These are phyloP conservation scores for Ephestia elutella DNA, from an alignment of 1,140 invertebrate genomes.

Conservation along the genomic window DNA sequence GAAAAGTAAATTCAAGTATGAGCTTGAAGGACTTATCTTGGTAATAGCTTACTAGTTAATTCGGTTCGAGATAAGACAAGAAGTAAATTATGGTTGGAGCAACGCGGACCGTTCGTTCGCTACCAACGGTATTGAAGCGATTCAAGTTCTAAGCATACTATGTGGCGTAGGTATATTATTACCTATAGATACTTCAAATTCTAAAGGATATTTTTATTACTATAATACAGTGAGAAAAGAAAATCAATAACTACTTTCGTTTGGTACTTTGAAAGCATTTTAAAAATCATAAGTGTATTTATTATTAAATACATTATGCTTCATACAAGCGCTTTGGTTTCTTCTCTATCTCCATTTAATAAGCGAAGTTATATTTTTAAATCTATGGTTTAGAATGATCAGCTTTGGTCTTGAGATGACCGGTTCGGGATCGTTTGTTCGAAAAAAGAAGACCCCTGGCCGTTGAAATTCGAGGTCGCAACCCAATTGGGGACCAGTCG, in stretches of 20 bases:
- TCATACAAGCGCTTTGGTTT: too few relatives aligned
- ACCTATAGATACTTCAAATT: too few relatives aligned
- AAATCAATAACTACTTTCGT: too few relatives aligned
- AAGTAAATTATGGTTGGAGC: slow-evolving; percentile 11
- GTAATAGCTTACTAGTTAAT: slow-evolving; percentile 13
- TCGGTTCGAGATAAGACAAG: slow-evolving; percentile 13
- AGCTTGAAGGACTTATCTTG: not conserved
- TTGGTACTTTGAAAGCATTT: too few relatives aligned
- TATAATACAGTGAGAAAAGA: too few relatives aligned
- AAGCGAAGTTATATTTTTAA: too few relatives aligned
- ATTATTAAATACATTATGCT: too few relatives aligned
- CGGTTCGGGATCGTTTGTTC: slow-evolving; percentile 53
- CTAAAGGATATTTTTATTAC: too few relatives aligned
- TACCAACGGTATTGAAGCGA: slow-evolving; percentile 10
- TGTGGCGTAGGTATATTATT: slow-evolving; percentile 11
- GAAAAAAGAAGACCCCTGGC: slow-evolving; percentile 55
- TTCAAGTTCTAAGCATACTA: slow-evolving; percentile 23
- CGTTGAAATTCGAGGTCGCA: slow-evolving; percentile 64
- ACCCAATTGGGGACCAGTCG: slow-evolving; percentile 66
- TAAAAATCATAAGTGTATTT: too few relatives aligned
- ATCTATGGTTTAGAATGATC: too few relatives aligned
- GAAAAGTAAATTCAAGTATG: not conserved
- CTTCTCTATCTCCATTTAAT: too few relatives aligned
- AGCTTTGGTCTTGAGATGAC: slow-evolving; percentile 24
- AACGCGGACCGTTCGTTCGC: not conserved